Conservation (phyloP, 2,888 invertebrate genomes). For the Melinaea menophilus region DNA sequence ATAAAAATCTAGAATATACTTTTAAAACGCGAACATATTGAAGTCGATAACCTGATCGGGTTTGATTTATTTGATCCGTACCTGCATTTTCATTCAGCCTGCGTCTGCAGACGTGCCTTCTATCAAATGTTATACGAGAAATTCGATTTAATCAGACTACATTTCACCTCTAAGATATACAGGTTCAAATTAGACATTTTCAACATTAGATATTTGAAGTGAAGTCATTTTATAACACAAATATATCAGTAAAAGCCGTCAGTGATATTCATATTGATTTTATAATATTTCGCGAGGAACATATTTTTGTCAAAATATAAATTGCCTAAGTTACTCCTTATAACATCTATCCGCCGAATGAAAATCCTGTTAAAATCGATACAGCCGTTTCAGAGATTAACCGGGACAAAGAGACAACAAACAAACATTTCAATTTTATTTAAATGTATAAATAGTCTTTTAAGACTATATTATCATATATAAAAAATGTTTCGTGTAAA, state of each 20-base stretch:
- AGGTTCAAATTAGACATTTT: constrained; percentile 4
- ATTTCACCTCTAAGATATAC: constrained; percentile 14
- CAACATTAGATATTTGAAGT: neutral
- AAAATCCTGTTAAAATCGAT: no score
- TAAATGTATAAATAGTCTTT: no score
- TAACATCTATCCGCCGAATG: no score
- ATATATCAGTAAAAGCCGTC: no score
- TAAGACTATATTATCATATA: no score
- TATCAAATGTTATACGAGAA: constrained; percentile 47
- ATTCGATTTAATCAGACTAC: constrained; percentile 38
- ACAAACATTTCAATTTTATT: no score
- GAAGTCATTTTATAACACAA: neutral
- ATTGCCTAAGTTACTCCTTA: no score
- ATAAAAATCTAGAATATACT: constrained; percentile 7
- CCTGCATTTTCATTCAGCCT: constrained; percentile 53
- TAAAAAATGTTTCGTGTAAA: neutral
- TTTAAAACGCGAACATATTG: constrained; percentile 27
- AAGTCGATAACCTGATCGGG: constrained; percentile 55
- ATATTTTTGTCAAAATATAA: no score
- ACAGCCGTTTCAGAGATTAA: no score
- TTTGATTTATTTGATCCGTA: constrained; percentile 55
- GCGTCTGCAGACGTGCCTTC: constrained; percentile 41
- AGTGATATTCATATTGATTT: no score
- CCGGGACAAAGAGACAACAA: no score
- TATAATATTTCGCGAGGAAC: no score